Conservation (phyloP, 2,113 vertebrate genomes). For the Rhodinocichla rosea region DNA sequence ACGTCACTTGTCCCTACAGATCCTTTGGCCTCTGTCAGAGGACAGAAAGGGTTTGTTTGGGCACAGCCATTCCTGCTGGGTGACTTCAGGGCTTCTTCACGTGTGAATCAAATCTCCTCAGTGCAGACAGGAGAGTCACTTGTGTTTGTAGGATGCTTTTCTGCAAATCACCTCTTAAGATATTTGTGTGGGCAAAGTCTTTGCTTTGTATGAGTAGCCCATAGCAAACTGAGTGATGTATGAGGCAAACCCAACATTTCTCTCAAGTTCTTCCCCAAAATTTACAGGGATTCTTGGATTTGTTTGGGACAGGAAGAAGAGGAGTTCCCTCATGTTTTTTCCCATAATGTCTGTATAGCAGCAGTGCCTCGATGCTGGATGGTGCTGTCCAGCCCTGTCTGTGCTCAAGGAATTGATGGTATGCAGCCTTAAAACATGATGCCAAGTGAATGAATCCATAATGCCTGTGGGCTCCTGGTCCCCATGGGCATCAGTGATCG, state of each 20-base stretch:
- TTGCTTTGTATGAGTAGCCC: neutral
- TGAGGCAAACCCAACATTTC: neutral
- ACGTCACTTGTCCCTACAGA: neutral
- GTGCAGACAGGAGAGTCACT: neutral
- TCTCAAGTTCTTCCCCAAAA: neutral
- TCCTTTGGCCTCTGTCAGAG: neutral
- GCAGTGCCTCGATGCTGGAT: neutral
- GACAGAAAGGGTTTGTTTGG: neutral
- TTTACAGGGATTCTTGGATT: neutral
- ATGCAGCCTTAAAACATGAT: neutral
- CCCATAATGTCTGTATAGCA: neutral
- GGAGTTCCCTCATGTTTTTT: neutral
- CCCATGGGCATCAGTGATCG: neutral
- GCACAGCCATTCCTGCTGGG: neutral
- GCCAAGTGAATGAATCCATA: neutral
- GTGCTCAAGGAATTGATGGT: neutral
- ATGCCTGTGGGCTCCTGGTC: neutral
- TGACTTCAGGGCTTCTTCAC: neutral
- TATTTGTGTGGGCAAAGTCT: neutral
- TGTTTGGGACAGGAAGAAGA: neutral
- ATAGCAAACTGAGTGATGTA: neutral
- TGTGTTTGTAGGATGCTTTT: neutral
- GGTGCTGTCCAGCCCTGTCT: neutral
- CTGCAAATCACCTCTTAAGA: neutral
- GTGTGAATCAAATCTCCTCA: neutral